phyloP scores from a whole-genome alignment of 2,113 vertebrate genomes.

The Acanthisitta chloris region DNA sequence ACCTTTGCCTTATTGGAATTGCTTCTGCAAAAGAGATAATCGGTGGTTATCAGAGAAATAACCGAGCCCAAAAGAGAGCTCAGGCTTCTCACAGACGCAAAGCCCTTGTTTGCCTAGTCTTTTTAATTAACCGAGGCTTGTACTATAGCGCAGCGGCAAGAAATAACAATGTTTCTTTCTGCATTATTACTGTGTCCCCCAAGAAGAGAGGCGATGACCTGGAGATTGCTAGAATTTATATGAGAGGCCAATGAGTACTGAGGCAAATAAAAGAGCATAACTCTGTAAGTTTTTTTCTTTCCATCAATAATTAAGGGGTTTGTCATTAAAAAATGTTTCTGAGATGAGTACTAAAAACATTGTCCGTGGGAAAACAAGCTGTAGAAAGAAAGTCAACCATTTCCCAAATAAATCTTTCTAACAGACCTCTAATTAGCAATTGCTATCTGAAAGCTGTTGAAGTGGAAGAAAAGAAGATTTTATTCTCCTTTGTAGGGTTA shows the following conservation, averaged over 20 bases:
- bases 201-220: conserved; percentile 19
- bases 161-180: background rate
- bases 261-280: conserved; percentile 51
- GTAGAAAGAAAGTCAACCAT: conserved; percentile 10
- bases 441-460: conserved; percentile 49
- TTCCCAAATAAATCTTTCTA: conserved; percentile 55
- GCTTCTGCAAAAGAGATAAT: conserved; percentile 33
- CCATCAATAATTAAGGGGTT: conserved; percentile 39
- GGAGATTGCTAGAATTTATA: conserved; percentile 40
- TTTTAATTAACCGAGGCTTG: conserved; percentile 40
- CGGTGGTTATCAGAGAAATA: conserved; percentile 40
- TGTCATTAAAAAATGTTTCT: conserved; percentile 45
- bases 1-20: conserved; percentile 77
- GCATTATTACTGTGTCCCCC: background rate
- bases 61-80: conserved; percentile 23
- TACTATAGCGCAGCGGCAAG: background rate
- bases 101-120: conserved; percentile 2
- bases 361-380: conserved; percentile 2
- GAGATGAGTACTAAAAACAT: conserved; percentile 45
- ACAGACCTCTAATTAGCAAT: conserved; percentile 41
- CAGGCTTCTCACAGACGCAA: background rate
- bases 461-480: conserved; percentile 17
- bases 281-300: background rate
- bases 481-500: background rate
- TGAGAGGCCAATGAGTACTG: conserved; percentile 33